These are phyloP conservation scores for Beaufortia kweichowensis DNA, from an alignment of 2,113 vertebrate genomes.

Conservation along the genomic window DNA sequence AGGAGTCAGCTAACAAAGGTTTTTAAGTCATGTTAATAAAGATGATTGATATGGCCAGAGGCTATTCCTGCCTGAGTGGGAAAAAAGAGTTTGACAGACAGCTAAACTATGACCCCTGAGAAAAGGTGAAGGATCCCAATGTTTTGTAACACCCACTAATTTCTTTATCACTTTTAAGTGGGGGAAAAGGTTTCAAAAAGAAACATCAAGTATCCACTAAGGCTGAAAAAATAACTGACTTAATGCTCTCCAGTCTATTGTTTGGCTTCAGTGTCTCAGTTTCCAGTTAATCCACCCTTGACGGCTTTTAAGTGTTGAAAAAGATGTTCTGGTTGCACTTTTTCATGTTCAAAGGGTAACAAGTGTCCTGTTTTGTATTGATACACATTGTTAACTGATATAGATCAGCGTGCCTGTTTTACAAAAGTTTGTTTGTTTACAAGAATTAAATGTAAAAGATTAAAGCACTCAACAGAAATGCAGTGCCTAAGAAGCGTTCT, in stretches of 20 bases:
- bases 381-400: background rate
- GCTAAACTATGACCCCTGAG: slow-evolving; percentile 66
- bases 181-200: slow-evolving; percentile 58
- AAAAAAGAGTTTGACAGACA: slow-evolving; percentile 71
- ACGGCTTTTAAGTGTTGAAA: slow-evolving; percentile 21
- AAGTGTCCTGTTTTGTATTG: background rate
- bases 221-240: slow-evolving; percentile 45
- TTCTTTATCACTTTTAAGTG: slow-evolving; percentile 64
- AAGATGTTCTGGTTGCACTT: background rate
- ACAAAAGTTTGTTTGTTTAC: background rate
- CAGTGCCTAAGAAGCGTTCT: slow-evolving; percentile 38
- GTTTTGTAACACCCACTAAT: slow-evolving; percentile 54
- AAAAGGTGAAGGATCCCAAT: slow-evolving; percentile 65
- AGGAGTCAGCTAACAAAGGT: slow-evolving; percentile 75
- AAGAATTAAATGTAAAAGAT: background rate
- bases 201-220: slow-evolving; percentile 63
- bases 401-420: background rate
- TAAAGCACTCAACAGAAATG: slow-evolving; percentile 13
- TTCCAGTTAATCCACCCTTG: slow-evolving; percentile 37
- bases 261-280: slow-evolving; percentile 7
- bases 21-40: slow-evolving; percentile 80
- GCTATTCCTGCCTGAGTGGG: slow-evolving; percentile 72
- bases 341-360: background rate
- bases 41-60: slow-evolving; percentile 76
- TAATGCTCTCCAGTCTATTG: slow-evolving; percentile 42